Base-by-base conservation (phyloP, 2,888 invertebrate genomes). In the Coelinius sp. region DNA sequence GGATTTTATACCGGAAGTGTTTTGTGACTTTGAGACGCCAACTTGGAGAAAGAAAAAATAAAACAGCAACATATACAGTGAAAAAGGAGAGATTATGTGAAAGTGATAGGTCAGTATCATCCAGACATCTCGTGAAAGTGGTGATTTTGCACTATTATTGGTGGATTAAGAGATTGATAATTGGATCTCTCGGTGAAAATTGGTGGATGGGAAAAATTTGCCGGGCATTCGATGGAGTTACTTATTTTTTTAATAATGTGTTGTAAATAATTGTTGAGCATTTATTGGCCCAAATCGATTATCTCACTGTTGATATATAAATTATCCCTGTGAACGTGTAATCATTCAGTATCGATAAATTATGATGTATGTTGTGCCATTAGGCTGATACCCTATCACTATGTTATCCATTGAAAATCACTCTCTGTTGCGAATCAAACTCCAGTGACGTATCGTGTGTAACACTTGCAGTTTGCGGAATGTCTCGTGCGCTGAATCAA, bases 61-160 rank as follows among this genome's bases (percentile, higher is more conserved):
- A n/a, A n/a, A n/a, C n/a, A n/a, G n/a, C n/a, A n/a, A n/a, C n/a
- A n/a, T n/a, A 49, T 24, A 52, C 24, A 44, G 44, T 24, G 24
- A 17, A 56, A 27, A 27, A 25, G 17, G 25, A 17, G 20, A 46
- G 17, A 66, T 7, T n/a, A 20, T 41, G 62, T 63, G 46, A 69
- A 69, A 63, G 69, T 63, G 31, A 63, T 49, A 49, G 27, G 22
- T 59, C 12, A 59, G 44, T 53, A 53, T 68, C 52, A 31, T 52
- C 38, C 52, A 44, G 59, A 25, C 10, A 64, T 41, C 49, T 38
- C 41, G 63, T 52, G 52, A 14, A 70, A 70, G 63, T 70, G 35
- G 14, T 59, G 14, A 59, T 53, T 53, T 53, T 20, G 24, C 52
- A 20, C 22, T 10, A 7, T 20, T 20, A 14, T 49, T 5, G 22